Percentiles rank a stretch among this genome's conserved stretches.
Evolutionary conservation across 2,797 vertebrate species (phyloP).

Genomic region (Rallus crepitans): DNA sequence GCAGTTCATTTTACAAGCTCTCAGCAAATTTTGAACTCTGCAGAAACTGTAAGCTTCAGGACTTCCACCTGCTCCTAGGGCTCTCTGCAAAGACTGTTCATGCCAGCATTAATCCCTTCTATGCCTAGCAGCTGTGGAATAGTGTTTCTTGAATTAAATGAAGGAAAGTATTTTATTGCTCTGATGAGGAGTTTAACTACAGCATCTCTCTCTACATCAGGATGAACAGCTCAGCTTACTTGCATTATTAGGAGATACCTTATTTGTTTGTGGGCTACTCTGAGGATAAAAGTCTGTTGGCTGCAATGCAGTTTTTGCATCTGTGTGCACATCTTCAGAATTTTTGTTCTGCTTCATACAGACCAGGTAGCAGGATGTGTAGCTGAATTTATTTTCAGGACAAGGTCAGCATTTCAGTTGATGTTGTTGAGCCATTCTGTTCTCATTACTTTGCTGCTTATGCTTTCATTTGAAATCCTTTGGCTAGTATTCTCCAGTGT

Average conservation of each 20-base stretch:
- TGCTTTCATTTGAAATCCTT: background rate
- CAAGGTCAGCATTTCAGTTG: background rate
- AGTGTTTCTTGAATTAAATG: background rate
- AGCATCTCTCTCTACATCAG: background rate
- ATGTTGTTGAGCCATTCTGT: background rate
- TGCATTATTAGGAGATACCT: background rate
- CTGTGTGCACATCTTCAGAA: background rate
- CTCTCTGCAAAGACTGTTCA: background rate
- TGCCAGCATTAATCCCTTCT: background rate
- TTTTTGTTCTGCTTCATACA: background rate
- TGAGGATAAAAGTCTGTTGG: background rate
- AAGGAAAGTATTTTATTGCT: background rate
- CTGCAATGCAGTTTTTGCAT: background rate
- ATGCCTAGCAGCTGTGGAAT: background rate
- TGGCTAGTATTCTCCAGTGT: background rate
- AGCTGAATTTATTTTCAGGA: background rate
- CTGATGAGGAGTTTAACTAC: background rate
- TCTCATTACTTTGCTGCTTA: background rate
- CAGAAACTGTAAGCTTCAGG: background rate
- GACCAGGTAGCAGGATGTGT: background rate
- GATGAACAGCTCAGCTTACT: background rate
- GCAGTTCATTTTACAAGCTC: background rate
- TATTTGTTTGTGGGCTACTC: background rate
- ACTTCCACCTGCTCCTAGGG: fast-evolving
- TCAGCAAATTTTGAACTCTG: background rate